Evolutionary conservation across 37 sponge, comb jelly and placozoan species (phyloP).

Genomic region (Ephydatia muelleri): DNA sequence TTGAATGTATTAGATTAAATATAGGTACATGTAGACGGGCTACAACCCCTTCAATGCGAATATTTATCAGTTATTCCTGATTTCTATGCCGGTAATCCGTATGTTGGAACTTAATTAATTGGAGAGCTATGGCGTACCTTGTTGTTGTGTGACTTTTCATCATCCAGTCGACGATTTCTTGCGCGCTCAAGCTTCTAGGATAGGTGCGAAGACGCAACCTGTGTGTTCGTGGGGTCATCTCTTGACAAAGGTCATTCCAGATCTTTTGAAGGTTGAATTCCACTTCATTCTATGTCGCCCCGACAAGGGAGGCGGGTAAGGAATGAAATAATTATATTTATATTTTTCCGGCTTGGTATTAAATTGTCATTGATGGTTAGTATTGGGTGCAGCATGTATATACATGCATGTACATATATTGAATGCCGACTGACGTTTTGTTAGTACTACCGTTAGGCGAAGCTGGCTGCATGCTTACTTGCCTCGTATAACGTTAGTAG

Average conservation of each 20-base stretch:
- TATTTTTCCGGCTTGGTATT: too few relatives aligned
- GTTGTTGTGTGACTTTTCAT: slow-evolving; percentile 42
- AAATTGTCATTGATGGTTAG: too few relatives aligned
- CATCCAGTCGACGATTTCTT: slow-evolving; percentile 77
- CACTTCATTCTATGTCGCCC: slow-evolving; percentile 62
- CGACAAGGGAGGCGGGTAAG: too few relatives aligned
- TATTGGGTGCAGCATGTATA: slow-evolving; percentile 8
- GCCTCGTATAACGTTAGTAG: slow-evolving; percentile 46
- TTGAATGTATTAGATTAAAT: too few relatives aligned
- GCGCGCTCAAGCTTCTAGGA: slow-evolving; percentile 60
- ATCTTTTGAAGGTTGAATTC: slow-evolving; percentile 36
- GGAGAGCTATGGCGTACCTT: slow-evolving; percentile 40
- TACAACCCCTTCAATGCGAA: too few relatives aligned
- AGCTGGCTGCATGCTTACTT: neutral
- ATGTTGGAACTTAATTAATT: too few relatives aligned
- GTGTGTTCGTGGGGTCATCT: slow-evolving; percentile 28
- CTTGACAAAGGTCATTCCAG: slow-evolving; percentile 28
- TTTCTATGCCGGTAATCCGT: too few relatives aligned
- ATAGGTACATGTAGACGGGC: too few relatives aligned
- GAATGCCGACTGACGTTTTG: neutral
- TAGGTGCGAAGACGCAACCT: slow-evolving; percentile 54
- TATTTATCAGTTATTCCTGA: too few relatives aligned
- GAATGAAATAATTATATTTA: too few relatives aligned
- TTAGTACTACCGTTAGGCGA: neutral
- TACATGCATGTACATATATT: slow-evolving; percentile 18